phyloP scores from a whole-genome alignment of 1,140 invertebrate species.

The Halictus rubicundus region DNA sequence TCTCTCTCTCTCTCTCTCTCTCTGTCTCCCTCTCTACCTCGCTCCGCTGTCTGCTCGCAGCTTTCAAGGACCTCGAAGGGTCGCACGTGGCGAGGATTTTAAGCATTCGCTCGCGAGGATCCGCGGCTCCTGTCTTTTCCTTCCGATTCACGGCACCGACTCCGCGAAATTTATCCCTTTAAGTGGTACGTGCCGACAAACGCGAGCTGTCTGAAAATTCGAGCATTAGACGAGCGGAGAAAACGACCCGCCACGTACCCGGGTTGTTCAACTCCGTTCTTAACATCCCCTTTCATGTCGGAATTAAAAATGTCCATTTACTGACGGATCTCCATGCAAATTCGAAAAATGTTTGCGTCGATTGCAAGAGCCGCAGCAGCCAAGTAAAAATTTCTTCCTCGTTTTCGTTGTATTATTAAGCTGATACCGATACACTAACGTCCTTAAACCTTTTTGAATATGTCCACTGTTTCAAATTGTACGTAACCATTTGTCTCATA shows the following conservation, averaged over 20 bases:
- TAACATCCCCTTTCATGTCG: not conserved
- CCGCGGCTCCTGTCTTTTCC: conserved; percentile 21
- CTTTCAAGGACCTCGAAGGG: conserved; percentile 40
- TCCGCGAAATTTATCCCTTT: conserved; percentile 38
- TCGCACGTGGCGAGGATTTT: conserved; percentile 55
- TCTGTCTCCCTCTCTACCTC: not conserved
- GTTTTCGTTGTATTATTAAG: too few relatives aligned
- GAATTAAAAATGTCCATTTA: too few relatives aligned
- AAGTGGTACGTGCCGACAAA: conserved; percentile 50
- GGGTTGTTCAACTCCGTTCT: not conserved
- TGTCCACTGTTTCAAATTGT: too few relatives aligned
- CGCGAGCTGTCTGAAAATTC: conserved; percentile 36
- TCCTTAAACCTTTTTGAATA: too few relatives aligned
- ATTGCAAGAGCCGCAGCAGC: too few relatives aligned
- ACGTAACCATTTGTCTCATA: too few relatives aligned
- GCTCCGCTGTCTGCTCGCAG: not conserved
- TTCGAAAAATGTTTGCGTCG: too few relatives aligned
- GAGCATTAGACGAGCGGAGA: not conserved
- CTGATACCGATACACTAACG: too few relatives aligned
- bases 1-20: not conserved
- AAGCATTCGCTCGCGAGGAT: conserved; percentile 7
- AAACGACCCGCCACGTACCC: not conserved
- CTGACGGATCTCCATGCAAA: too few relatives aligned
- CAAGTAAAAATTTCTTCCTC: too few relatives aligned
- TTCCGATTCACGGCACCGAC: conserved; percentile 37